A percentile compares a stretch with the other conserved stretches of the same genome.
These are phyloP conservation scores for Cepaea hortensis DNA, from an alignment of 2,888 invertebrate species.

Conservation along the genomic window DNA sequence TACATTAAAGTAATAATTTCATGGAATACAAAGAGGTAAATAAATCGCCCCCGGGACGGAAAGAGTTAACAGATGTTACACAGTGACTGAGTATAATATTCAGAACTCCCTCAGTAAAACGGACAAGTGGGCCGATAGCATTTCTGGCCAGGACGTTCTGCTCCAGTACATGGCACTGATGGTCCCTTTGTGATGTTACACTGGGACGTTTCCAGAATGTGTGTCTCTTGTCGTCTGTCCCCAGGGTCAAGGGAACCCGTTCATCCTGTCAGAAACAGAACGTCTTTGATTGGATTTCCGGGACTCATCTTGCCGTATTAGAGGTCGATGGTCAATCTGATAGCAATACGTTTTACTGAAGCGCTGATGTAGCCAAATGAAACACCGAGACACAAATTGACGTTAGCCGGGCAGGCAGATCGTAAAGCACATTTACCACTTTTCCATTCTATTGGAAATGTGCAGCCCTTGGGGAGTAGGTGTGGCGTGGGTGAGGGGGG, in stretches of 20 bases:
- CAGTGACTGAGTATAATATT: too few species aligned
- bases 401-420: neutral
- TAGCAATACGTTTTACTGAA: conserved; percentile 37
- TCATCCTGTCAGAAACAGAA: conserved; percentile 25
- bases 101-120: too few species aligned
- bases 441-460: too few species aligned
- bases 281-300: conserved; percentile 35
- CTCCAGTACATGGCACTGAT: neutral
- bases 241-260: conserved; percentile 4
- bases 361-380: conserved; percentile 24
- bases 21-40: too few species aligned
- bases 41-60: too few species aligned
- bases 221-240: neutral
- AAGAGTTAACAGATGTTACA: too few species aligned
- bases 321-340: conserved; percentile 26
- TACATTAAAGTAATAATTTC: too few species aligned
- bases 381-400: conserved; percentile 11
- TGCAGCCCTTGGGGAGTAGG: too few species aligned
- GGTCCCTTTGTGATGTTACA: conserved; percentile 3
- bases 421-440: conserved; percentile 7
- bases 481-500: neutral
- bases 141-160: neutral
- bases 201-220: neutral
- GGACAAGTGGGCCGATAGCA: conserved; percentile 1
- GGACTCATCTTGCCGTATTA: conserved; percentile 9